Base-by-base conservation (phyloP, 1,140 invertebrate genomes). In the Hycleus cichorii region DNA sequence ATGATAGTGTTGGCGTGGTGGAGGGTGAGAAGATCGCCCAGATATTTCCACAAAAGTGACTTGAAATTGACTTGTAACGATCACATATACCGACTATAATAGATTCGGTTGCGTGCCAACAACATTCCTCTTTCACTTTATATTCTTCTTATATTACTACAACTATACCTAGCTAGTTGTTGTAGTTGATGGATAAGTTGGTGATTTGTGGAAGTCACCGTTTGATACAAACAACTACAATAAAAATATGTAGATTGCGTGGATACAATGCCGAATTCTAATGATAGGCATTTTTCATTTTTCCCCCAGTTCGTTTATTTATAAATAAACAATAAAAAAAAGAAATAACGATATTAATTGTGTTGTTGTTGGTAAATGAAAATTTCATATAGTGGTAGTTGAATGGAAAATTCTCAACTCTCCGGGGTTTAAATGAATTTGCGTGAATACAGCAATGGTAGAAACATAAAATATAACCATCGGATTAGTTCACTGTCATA, bases 41-140 rank as follows among this genome's bases (percentile, higher is more conserved):
- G 57, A 59, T 59, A 50, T 60, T 60, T 54, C 59, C 59, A 44
- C 59, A 57, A 60, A 60, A 53, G 1, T 60, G 59, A 56, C 40
- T 60, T 48, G 47, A 60, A 60, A 60, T 60, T 60, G 59, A 60
- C 53, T 60, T 53, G 59, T 60, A 60, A 60, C 59, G 59, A 60
- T 57, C 58, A 60, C 32, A 32, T 32, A 32, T 32, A 32, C 32
- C 32, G 7, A 32, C 32, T 42, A 42, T 42, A n/a, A 46, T 39
- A 47, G 47, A 52, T 52, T 59, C 44, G 57, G 32, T 59, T 52
- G 57, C 57, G 57, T 59, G 57, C 50, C 47, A 48, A 38, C 51
- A 47, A 53, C 42, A 59, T 53, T 32, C 32, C 32, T 5, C 4
- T 18, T 18, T 18, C 18, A 18, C 18, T 18, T 7, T 32, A 32